Evolutionary conservation across 2,888 invertebrate genomes (phyloP).

Genomic region (Lepetodrilus schrolli): DNA sequence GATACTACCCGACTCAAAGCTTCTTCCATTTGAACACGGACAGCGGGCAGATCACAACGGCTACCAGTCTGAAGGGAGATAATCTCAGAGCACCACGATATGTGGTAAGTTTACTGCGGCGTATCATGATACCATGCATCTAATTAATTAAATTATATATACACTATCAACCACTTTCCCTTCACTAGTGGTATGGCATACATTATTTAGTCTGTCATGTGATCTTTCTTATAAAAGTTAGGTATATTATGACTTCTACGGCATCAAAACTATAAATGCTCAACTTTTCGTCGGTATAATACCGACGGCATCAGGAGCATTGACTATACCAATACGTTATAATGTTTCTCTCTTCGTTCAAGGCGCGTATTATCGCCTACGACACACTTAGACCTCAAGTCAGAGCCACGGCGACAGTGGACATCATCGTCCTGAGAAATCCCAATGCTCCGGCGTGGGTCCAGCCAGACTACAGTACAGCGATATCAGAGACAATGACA

Average conservation of each 20-base stretch:
- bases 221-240: no score
- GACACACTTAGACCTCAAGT: slow-evolving; percentile 57
- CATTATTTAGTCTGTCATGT: no score
- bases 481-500: slow-evolving; percentile 48
- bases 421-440: slow-evolving; percentile 62
- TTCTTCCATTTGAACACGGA: slow-evolving; percentile 58
- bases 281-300: no score
- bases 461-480: slow-evolving; percentile 44
- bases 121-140: no score
- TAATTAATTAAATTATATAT: no score
- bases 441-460: slow-evolving; percentile 60
- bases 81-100: slow-evolving; percentile 45
- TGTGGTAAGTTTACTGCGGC: slow-evolving; percentile 50
- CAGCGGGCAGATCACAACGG: slow-evolving; percentile 48
- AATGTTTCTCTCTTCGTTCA: slow-evolving; percentile 30
- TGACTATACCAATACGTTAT: no score
- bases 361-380: slow-evolving; percentile 65
- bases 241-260: no score
- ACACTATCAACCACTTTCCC: no score
- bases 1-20: slow-evolving; percentile 64
- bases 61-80: slow-evolving; percentile 47
- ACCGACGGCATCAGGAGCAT: no score
- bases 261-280: background rate
- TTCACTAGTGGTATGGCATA: no score
- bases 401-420: slow-evolving; percentile 53